These are phyloP conservation scores for Caiman crocodilus DNA, from an alignment of 2,797 vertebrate genomes.

Conservation along the genomic window DNA sequence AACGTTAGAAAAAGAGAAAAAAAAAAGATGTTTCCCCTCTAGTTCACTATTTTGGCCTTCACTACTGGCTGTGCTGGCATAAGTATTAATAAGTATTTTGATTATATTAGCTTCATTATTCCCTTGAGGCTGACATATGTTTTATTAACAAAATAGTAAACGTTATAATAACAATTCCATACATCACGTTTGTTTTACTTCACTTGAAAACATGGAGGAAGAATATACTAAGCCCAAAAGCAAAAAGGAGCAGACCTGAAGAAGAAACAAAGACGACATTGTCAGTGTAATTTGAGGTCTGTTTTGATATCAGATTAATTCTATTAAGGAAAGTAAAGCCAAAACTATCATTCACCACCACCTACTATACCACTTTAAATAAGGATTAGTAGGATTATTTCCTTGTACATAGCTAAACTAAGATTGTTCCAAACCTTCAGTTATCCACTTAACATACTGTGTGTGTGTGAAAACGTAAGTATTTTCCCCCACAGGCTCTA, in stretches of 20 bases:
- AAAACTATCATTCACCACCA: not conserved
- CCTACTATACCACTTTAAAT: not conserved
- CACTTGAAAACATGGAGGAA: no score
- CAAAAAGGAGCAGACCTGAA: not conserved
- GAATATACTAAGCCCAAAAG: no score
- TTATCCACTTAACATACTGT: not conserved
- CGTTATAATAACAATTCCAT: fast-evolving
- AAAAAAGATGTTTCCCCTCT: no score
- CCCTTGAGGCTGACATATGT: not conserved
- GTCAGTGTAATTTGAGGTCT: not conserved
- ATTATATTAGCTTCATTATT: not conserved
- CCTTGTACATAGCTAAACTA: fast-evolving
- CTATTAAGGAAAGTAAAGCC: not conserved
- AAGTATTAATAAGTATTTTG: not conserved
- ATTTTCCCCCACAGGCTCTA: not conserved
- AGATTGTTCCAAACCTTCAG: not conserved
- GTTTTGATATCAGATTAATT: not conserved
- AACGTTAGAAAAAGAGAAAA: not conserved
- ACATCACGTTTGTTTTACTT: no score
- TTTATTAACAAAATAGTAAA: not conserved
- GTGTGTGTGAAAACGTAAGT: not conserved
- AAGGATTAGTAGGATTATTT: not conserved
- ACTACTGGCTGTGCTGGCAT: not conserved
- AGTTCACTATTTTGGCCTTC: not conserved
- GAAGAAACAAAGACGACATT: not conserved